Evolutionary conservation across 2,888 invertebrate genomes (phyloP), one percentile per base, ranked within the genome.

Genomic region (Linnaemya tessellans): DNA sequence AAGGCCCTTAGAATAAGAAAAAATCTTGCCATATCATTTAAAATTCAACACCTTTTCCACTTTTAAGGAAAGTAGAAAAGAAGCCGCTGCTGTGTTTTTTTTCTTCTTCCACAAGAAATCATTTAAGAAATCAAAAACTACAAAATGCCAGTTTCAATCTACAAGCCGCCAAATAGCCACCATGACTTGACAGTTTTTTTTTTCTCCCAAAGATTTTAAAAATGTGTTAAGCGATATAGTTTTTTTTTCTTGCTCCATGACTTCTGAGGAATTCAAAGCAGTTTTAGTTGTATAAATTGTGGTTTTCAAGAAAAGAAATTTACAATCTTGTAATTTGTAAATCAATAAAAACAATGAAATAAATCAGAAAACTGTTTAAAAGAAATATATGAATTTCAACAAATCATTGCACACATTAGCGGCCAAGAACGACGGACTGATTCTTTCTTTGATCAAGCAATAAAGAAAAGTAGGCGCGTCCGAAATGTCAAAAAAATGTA

Each of bases 371-470:
- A 56, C 13, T 15, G 25, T 22, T 73, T 30, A 64, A 64, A 35
- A 49, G 38, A 65, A 46, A 78, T 46, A 79, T n/a, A n/a, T 35
- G 38, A 85, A 82, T 82, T 85, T 85, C 54, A 82, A 78, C 85
- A 85, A 85, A 85, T 85, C 85, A 85, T 85, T 82, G 79, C 58
- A 75, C 75, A 71, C 85, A 85, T 85, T 85, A 85, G 75, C 51
- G 78, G 38, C 54, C 15, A 70, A 65, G 51, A 79, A 71, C 79
- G 79, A 65, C 74, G 79, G 79, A 65, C 51, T 60, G 41, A 30
- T 74, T 51, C n/a, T n/a, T n/a, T 2, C 30, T 46, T 30, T 15
- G 18, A 35, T 11, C 41, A n/a, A 60, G 25, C 35, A 9, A 4
- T 3, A 20, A 74, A 79, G 70, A 74, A 64, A 74, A 80, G 75